These are phyloP conservation scores for Mormoops blainvillei DNA, from an alignment of 2,113 vertebrate species.

Conservation along the genomic window DNA sequence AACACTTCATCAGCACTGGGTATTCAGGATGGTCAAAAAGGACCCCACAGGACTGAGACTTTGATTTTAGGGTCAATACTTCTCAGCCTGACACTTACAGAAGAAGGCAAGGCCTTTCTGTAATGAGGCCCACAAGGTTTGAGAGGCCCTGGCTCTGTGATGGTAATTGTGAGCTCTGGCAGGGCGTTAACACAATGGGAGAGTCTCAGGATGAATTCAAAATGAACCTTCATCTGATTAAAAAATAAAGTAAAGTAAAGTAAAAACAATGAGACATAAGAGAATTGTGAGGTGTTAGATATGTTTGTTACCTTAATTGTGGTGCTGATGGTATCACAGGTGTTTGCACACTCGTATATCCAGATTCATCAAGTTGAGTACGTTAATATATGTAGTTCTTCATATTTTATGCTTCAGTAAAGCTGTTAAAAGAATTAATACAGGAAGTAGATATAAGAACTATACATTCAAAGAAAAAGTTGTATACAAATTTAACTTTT, in stretches of 20 bases:
- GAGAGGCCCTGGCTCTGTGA: not conserved
- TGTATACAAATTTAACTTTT: not conserved
- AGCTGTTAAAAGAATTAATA: not conserved
- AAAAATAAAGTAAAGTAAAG: not conserved
- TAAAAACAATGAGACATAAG: not conserved
- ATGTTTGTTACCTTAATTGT: not conserved
- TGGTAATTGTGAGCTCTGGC: not conserved
- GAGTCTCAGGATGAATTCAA: not conserved
- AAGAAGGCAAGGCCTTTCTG: constrained; percentile 7
- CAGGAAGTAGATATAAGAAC: not conserved
- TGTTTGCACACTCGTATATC: not conserved
- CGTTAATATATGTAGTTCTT: not conserved
- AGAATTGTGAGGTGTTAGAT: not conserved
- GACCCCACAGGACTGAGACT: constrained; percentile 13
- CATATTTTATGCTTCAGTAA: not conserved
- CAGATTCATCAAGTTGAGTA: not conserved
- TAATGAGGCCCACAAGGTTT: constrained; percentile 40
- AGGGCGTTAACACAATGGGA: not conserved
- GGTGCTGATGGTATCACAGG: not conserved
- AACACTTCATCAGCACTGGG: not conserved
- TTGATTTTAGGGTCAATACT: constrained; percentile 44
- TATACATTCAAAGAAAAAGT: not conserved
- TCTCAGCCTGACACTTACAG: constrained; percentile 26
- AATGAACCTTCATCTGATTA: not conserved
- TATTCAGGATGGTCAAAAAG: constrained; percentile 30